Base-by-base conservation (phyloP, 2,888 invertebrate species). In the Noctua fimbriata region DNA sequence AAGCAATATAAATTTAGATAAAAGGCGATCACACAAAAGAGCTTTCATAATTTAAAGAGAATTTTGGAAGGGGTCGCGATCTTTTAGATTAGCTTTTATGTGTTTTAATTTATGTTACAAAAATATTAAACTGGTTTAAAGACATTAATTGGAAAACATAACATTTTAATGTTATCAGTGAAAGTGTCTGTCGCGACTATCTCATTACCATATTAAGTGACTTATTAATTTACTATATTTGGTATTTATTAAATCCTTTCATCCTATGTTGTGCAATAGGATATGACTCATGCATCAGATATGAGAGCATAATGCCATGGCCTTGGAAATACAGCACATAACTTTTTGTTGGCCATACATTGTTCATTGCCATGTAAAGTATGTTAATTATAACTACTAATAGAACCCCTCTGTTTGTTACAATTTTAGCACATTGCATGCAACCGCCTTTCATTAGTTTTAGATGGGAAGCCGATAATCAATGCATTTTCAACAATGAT, bases 361-460 rank as follows among this genome's bases (percentile, higher is more conserved):
- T 86, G 91, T 91, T 91, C 91, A 91, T 84, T 92, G 90, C 90
- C 93, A 90, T 92, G 93, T 90, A 94, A 94, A 92, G 86, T 91
- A 92, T 93, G 94, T 90, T 95, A 95, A 96, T 95, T 93, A 91
- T 82, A 90, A 87, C 81, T 90, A 92, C 91, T 95, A 95, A 95
- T 94, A 93, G 89, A 87, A 81, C 87, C 87, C 71, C 67, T 87
- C 79, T 90, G 91, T 91, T 92, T 90, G 91, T 87, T 91, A 89
- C 86, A 79, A 83, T 90, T 92, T 92, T 91, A 90, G 88, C 91
- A 87, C 88, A 88, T 90, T 87, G 89, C 82, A 88, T 86, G 79
- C 87, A 89, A 88, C 79, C 65, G 86, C 85, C 73, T 81, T 83
- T 81, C 81, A 81, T 84, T 79, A 44, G 72, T 83, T 88, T 76